Percentiles rank a stretch among this genome's conserved stretches.
phyloP scores from a whole-genome alignment of 2,888 invertebrate species.

The Pandemis corylana region DNA sequence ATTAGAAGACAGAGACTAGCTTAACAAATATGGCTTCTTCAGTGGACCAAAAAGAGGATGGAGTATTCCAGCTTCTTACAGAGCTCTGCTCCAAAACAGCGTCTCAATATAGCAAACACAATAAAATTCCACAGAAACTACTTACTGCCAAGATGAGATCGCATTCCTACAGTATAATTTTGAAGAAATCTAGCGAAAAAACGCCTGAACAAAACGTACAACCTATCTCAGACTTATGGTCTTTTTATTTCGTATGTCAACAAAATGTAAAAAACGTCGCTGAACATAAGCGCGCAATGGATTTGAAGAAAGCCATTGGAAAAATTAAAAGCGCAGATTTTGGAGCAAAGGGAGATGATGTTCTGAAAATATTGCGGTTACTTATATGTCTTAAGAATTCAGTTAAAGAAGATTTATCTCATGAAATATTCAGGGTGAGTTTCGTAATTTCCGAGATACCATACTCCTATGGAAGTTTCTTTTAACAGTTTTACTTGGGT shows the following conservation, averaged over 20 bases:
- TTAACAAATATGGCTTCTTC: conserved; percentile 25
- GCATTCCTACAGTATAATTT: conserved; percentile 72
- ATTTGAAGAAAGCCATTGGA: conserved; percentile 68
- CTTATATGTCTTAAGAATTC: conserved; percentile 67
- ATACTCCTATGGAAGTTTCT: no score
- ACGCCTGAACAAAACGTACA: conserved; percentile 57
- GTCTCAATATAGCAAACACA: conserved; percentile 62
- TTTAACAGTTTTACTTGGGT: no score
- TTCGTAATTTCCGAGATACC: no score
- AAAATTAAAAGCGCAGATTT: conserved; percentile 61
- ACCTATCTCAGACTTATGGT: conserved; percentile 69
- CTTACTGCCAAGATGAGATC: conserved; percentile 71
- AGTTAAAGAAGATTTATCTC: conserved; percentile 63
- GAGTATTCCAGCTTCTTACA: conserved; percentile 73
- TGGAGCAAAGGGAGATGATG: conserved; percentile 60
- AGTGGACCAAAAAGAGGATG: conserved; percentile 52
- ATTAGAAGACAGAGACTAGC: neutral
- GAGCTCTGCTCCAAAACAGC: conserved; percentile 72
- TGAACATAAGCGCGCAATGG: conserved; percentile 67
- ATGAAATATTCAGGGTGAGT: conserved; percentile 70
- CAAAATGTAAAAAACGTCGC: conserved; percentile 70
- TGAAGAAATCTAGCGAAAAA: conserved; percentile 66
- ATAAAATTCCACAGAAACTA: conserved; percentile 62
- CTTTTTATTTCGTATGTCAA: conserved; percentile 67
- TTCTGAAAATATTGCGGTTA: conserved; percentile 63